Evolutionary conservation across 2,797 vertebrate genomes (phyloP).

Genomic region (Merluccius polli): DNA sequence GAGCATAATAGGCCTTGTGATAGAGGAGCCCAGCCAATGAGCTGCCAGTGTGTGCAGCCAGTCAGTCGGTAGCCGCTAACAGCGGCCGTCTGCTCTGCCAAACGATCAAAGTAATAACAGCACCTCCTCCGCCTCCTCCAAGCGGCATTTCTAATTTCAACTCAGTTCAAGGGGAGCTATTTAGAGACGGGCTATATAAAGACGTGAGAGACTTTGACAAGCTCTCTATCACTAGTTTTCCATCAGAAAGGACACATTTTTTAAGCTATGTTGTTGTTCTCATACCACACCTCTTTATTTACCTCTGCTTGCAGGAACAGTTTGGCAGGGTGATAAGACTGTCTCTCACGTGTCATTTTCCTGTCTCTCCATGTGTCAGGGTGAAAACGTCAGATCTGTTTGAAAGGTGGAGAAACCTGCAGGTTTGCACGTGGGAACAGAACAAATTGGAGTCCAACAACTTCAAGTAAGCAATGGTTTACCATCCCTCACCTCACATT

Average conservation of each 20-base stretch:
- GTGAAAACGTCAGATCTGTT: conserved; percentile 96
- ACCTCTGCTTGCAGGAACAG: conserved; percentile 7
- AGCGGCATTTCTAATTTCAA: conserved; percentile 46
- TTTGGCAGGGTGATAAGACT: neutral
- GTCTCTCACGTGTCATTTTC: conserved; percentile 37
- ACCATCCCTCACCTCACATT: neutral
- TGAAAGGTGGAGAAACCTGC: conserved; percentile 93
- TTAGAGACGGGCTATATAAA: conserved; percentile 47
- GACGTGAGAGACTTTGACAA: neutral
- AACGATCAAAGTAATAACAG: conserved; percentile 25
- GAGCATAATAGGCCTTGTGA: neutral
- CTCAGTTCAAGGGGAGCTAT: conserved; percentile 66
- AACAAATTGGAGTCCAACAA: conserved; percentile 85
- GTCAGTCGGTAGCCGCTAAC: conserved; percentile 24
- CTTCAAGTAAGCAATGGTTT: conserved; percentile 81
- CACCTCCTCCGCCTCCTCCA: conserved; percentile 33
- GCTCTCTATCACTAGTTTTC: conserved; percentile 5
- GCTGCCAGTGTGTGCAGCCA: conserved; percentile 14
- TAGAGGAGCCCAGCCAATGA: conserved; percentile 13
- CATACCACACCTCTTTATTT: conserved; percentile 7
- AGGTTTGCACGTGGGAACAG: conserved; percentile 93
- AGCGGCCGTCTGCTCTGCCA: conserved; percentile 20
- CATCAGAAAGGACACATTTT: neutral
- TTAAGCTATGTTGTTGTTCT: neutral
- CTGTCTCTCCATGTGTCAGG: conserved; percentile 71